Conservation (phyloP, 2,797 vertebrate species). For the Sebastes trivittatus region DNA sequence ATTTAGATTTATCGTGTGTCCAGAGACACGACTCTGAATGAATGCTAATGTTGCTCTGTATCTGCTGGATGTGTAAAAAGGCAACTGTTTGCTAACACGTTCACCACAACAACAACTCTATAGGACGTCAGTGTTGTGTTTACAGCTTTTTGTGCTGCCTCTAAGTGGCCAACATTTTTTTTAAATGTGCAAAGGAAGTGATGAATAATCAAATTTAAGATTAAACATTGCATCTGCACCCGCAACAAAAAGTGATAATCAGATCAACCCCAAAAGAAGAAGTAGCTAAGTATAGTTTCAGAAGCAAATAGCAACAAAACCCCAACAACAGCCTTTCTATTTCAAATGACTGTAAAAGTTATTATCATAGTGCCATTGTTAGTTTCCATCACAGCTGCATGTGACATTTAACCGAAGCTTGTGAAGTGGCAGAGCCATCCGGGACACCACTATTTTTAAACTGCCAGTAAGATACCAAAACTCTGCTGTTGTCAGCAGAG, state of each 20-base stretch:
- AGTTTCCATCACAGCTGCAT: conserved; percentile 60
- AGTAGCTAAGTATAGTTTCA: background rate
- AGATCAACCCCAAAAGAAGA: background rate
- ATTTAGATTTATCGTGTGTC: background rate
- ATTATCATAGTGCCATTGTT: conserved; percentile 41
- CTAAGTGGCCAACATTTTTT: background rate
- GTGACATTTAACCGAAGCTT: conserved; percentile 36
- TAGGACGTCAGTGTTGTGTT: background rate
- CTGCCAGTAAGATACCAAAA: conserved; percentile 64
- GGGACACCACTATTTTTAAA: conserved; percentile 70
- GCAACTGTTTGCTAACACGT: background rate
- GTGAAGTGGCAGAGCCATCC: conserved; percentile 25
- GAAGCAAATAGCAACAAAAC: background rate
- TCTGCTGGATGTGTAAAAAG: background rate
- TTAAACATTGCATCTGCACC: background rate
- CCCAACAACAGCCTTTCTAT: conserved; percentile 55
- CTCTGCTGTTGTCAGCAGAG: conserved; percentile 30
- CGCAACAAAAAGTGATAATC: background rate
- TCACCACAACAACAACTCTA: background rate
- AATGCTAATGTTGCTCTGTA: background rate
- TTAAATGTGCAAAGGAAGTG: background rate
- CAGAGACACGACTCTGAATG: rapidly evolving
- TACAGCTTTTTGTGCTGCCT: background rate
- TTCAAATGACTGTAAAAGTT: conserved; percentile 54
- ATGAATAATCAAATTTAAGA: background rate